phyloP scores from a whole-genome alignment of 2,113 vertebrate genomes.

The Otocyon megalotis region DNA sequence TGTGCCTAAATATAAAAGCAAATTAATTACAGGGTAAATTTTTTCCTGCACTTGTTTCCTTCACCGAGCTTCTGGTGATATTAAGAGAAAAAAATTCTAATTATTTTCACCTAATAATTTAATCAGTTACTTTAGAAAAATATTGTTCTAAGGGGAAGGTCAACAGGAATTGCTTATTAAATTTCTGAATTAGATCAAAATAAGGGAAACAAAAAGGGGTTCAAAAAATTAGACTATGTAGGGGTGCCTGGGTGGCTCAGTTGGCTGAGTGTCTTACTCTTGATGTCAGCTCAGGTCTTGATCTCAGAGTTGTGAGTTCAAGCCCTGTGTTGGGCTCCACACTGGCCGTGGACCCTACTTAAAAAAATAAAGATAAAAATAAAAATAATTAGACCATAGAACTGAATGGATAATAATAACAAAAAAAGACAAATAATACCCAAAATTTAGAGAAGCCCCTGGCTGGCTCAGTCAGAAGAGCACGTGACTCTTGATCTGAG shows the following conservation, averaged over 20 bases:
- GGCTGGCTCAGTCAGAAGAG: neutral
- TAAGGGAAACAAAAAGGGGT: conserved; percentile 47
- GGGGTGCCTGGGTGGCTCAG: neutral
- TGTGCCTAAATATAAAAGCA: conserved; percentile 30
- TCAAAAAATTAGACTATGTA: conserved; percentile 51
- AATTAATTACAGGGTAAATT: neutral
- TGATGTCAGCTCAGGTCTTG: neutral
- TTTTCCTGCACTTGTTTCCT: conserved; percentile 28
- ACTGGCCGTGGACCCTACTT: no score
- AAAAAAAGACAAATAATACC: neutral
- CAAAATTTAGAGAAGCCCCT: neutral
- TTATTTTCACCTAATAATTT: conserved; percentile 65
- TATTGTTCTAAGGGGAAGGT: conserved; percentile 42
- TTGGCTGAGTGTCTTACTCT: neutral
- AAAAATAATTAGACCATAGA: conserved; percentile 47
- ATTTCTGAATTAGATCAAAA: conserved; percentile 62
- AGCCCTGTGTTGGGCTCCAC: neutral
- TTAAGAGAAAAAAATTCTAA: conserved; percentile 45
- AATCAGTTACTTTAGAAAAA: conserved; percentile 63
- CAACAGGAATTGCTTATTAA: conserved; percentile 47
- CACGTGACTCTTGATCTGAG: neutral
- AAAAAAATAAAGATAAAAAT: neutral
- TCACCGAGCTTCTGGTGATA: conserved; percentile 23
- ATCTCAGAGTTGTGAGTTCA: neutral
- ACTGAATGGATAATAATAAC: neutral